Base-by-base conservation (phyloP, 2,888 invertebrate genomes). In the Nomada fabriciana region DNA sequence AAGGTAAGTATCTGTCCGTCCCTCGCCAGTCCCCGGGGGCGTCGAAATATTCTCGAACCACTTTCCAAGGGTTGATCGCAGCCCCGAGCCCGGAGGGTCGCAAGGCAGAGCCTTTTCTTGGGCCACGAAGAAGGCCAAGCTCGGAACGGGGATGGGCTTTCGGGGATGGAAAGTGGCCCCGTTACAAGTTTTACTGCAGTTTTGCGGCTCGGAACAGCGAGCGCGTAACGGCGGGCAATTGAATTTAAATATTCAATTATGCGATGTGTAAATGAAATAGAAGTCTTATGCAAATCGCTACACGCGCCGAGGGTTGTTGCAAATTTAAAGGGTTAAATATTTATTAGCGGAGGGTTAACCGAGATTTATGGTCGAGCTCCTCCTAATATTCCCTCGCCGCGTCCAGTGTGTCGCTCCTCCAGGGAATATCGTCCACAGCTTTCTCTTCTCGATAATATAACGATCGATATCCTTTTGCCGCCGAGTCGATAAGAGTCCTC, bases 251-350 rank as follows among this genome's bases (percentile, higher is more conserved):
- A 94, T 94, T 94, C 94, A 93, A 94, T 94, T 94, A 94, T 94
- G 94, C 94, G 94, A 94, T 94, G 94, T 94, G 94, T 94, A 94
- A 94, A 94, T 94, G 94, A 94, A 94, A 94, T 94, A 94, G 94
- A 94, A 94, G 94, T 94, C 94, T 94, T 94, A 94, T 94, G 94
- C 94, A 94, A 94, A 94, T 94, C 91, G 92, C 89, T 92, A 92
- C 92, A 93, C 90, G 94, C 90, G 94, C 92, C 91, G 93, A 93
- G 94, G 94, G 93, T 92, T 93, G 93, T 93, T 93, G 94, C 93
- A 93, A 94, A 94, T 93, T 93, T 93, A 94, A 94, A 94, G 94
- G 94, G 94, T 94, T 94, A 94, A 94, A 94, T 94, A 94, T 94
- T 93, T 94, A 94, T 94, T 93, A 94, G 93, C 91, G 86, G 90